Evolutionary conservation across 2,888 invertebrate species (phyloP).

Genomic region (Diaphora mendica): DNA sequence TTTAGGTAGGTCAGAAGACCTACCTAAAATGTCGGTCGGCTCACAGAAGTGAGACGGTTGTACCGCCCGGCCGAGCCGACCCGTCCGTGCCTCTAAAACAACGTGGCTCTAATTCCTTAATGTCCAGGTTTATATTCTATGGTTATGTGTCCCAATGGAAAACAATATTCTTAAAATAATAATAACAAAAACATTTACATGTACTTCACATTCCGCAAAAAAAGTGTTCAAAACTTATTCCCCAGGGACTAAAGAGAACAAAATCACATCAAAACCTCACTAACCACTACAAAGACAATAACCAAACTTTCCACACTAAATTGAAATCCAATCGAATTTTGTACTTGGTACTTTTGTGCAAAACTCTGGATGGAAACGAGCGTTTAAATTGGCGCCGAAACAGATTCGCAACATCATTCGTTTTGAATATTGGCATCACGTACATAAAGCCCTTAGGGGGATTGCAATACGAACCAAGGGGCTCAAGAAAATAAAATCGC

Average conservation of each 20-base stretch:
- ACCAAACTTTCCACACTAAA: conserved; percentile 61
- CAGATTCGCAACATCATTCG: conserved; percentile 81
- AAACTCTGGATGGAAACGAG: conserved; percentile 68
- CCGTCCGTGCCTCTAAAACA: too few relatives aligned
- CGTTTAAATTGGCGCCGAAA: conserved; percentile 75
- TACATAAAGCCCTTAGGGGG: conserved; percentile 77
- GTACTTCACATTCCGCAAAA: background rate
- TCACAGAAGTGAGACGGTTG: too few relatives aligned
- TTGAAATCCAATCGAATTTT: conserved; percentile 73
- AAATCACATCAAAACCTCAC: conserved; percentile 13
- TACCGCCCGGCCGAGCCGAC: too few relatives aligned
- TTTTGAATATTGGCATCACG: conserved; percentile 83
- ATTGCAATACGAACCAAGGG: conserved; percentile 71
- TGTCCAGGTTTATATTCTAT: too few relatives aligned
- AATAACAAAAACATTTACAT: background rate
- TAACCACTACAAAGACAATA: conserved; percentile 40
- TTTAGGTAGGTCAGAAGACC: too few relatives aligned
- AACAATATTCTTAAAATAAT: background rate
- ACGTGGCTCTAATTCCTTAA: too few relatives aligned
- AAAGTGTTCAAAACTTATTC: background rate
- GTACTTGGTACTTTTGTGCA: conserved; percentile 39
- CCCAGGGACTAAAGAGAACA: background rate
- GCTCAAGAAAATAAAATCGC: conserved; percentile 78
- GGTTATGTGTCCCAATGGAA: background rate
- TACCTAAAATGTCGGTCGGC: too few relatives aligned